phyloP scores from a whole-genome alignment of 2,888 invertebrate species.

The Leptinotarsa juncta region DNA sequence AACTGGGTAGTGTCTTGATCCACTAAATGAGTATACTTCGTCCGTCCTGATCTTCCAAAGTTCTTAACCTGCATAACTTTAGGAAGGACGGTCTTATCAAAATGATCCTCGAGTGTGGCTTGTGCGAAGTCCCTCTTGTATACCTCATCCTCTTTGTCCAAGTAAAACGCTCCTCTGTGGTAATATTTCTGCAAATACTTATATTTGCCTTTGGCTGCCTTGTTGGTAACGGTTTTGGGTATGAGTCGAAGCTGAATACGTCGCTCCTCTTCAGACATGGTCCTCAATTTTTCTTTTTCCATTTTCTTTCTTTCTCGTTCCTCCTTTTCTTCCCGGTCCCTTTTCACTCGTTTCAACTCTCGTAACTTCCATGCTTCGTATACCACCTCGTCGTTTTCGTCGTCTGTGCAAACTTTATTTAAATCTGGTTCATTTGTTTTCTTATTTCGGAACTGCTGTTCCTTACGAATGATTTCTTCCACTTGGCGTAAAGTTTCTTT shows the following conservation, averaged over 20 bases:
- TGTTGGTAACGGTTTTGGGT: constrained; percentile 94
- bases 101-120: constrained; percentile 95
- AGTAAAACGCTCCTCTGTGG: constrained; percentile 98
- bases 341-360: constrained; percentile 94
- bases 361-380: constrained; percentile 98
- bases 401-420: constrained; percentile 90
- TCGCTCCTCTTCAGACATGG: constrained; percentile 96
- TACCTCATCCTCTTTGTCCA: constrained; percentile 93
- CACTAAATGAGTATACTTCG: constrained; percentile 98
- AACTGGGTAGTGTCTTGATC: constrained; percentile 99
- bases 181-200: constrained; percentile 99
- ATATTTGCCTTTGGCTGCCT: constrained; percentile 96
- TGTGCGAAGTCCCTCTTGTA: constrained; percentile 63
- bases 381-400: constrained; percentile 95
- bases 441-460: constrained; percentile 73
- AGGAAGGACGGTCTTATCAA: constrained; percentile 97
- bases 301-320: constrained; percentile 86
- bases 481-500: constrained; percentile 88
- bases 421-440: constrained; percentile 82
- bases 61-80: constrained; percentile 99
- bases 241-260: constrained; percentile 87
- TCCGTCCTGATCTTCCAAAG: constrained; percentile 97
- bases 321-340: constrained; percentile 96
- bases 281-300: constrained; percentile 90
- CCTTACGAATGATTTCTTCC: constrained; percentile 89